These are phyloP conservation scores for Bemisia tabaci DNA, from an alignment of 1,140 invertebrate species.

Conservation along the genomic window DNA sequence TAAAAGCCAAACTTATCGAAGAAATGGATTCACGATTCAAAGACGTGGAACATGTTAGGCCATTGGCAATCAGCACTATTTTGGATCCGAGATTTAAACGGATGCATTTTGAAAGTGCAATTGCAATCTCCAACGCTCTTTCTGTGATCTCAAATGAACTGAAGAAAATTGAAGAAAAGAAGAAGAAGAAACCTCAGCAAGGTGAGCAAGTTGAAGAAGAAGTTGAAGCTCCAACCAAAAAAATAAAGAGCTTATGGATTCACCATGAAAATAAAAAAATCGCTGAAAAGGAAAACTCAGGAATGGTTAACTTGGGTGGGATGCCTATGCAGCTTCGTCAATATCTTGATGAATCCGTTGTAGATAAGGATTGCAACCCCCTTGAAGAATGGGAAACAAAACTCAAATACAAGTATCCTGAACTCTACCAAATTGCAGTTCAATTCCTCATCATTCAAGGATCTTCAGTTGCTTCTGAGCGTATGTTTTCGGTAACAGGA, in stretches of 20 bases:
- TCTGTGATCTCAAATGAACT: not conserved
- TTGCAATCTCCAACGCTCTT: not conserved
- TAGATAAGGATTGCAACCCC: not conserved
- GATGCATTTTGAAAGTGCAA: not conserved
- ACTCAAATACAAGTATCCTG: not conserved
- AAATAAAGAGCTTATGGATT: not conserved
- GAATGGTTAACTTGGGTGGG: not conserved
- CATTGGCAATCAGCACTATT: not conserved
- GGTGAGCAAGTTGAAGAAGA: no score
- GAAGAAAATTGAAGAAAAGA: not conserved
- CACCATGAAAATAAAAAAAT: not conserved
- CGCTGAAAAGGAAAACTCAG: not conserved
- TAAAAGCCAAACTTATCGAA: not conserved
- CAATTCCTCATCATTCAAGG: not conserved
- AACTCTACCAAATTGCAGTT: not conserved
- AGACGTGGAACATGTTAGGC: not conserved
- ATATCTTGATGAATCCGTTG: not conserved
- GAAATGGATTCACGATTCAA: not conserved
- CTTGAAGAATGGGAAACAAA: not conserved
- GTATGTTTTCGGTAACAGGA: not conserved
- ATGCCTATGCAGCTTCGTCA: not conserved
- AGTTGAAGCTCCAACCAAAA: not conserved
- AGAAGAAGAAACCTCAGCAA: not conserved
- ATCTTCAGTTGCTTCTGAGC: not conserved
- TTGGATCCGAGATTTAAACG: slow-evolving; percentile 1